Base-by-base conservation (phyloP, 2,797 vertebrate genomes). In the Remorina albescens region DNA sequence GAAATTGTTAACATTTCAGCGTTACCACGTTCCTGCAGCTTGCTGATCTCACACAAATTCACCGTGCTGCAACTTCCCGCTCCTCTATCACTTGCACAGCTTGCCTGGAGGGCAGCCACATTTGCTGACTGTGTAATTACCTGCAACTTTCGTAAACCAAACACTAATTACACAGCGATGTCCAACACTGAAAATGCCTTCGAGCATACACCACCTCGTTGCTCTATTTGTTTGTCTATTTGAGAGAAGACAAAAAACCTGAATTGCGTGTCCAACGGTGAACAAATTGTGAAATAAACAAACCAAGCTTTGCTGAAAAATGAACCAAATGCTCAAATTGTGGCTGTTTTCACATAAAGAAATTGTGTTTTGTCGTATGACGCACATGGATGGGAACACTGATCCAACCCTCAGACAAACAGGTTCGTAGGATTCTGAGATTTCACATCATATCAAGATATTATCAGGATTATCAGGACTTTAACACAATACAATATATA, bases 401-500 rank as follows among this genome's bases (percentile, higher is more conserved):
- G n/a, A 6, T 60, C 36, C 2, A 46, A 65, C 25, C 23, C 46
- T 47, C 47, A 25, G 21, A 47, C 25, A 55, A 28, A 41, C 39
- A 25, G 34, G 13, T 5, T 47, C 28, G 30, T 4, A 11, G 8
- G 18, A 26, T 7, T 28, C 23, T 69, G 49, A 47, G 61, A 59
- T 36, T 32, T 55, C 49, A 30, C 50, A 26, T 55, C 65, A 46
- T 56, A 47, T 32, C 8, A 8, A 23, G 34, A 67, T 67, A 59
- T n/a, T n/a, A n/a, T n/a, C n/a, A n/a, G n/a, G n/a, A n/a, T 49
- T 26, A 62, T 42, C 58, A 25, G 59, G 64, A 61, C 26, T 23
- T 41, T 10, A 13, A 58, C 65, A 63, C n/a, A 46, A 85, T 86
- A 67, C 66, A 74, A 81, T 72, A 84, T 87, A 81, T 72, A 84